Percentiles rank a stretch among this genome's conserved stretches.
These are phyloP conservation scores for Menura novaehollandiae DNA, from an alignment of 2,113 vertebrate genomes.

Conservation along the genomic window DNA sequence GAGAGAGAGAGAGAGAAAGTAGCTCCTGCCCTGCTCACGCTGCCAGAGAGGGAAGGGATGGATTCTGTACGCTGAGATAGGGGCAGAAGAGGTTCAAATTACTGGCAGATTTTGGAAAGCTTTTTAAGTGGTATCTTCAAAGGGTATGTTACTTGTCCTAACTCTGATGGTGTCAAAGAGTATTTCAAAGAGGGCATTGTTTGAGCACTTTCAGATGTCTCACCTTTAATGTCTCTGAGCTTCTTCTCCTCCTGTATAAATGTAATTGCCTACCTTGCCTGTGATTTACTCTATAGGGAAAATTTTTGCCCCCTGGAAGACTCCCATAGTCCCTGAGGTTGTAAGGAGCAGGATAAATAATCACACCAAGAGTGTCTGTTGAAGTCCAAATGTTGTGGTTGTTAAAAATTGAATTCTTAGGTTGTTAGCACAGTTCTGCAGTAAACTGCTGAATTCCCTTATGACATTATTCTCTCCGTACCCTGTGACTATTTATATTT, in stretches of 20 bases:
- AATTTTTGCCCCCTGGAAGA: background rate
- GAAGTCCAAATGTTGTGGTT: background rate
- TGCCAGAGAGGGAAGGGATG: background rate
- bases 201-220: constrained; percentile 30
- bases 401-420: background rate
- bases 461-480: background rate
- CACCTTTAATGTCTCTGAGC: constrained; percentile 25
- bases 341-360: background rate
- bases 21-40: background rate
- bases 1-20: background rate
- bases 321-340: background rate
- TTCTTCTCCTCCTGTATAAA: background rate
- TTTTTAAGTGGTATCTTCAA: constrained; percentile 50
- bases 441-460: background rate
- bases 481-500: background rate
- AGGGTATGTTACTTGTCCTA: constrained; percentile 5
- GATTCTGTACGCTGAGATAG: background rate
- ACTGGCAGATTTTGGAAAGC: constrained; percentile 33
- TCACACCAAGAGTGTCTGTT: background rate
- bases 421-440: background rate
- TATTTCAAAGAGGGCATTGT: constrained; percentile 34
- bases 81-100: constrained; percentile 16
- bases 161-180: constrained; percentile 34
- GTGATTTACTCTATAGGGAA: background rate
- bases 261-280: background rate